These are phyloP conservation scores for Halichoeres trimaculatus DNA, from an alignment of 2,113 vertebrate genomes.

Conservation along the genomic window DNA sequence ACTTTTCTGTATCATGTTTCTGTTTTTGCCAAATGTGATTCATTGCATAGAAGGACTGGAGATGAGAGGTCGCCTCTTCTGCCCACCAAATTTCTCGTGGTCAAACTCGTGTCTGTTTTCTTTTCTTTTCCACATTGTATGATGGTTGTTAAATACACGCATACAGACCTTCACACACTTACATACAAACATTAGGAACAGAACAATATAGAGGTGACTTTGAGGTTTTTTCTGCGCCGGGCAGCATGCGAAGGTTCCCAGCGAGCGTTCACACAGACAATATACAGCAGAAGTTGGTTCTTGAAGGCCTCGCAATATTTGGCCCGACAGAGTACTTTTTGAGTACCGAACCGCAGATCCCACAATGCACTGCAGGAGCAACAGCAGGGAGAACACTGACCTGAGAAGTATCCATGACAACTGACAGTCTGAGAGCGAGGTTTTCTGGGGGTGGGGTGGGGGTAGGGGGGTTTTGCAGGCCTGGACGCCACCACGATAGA, in stretches of 20 bases:
- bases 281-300: conserved; percentile 76
- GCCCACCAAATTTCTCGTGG: conserved; percentile 63
- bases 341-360: conserved; percentile 69
- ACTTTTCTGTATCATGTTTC: conserved; percentile 40
- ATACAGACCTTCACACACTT: conserved; percentile 73
- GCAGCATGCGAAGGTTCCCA: conserved; percentile 82
- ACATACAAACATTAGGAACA: conserved; percentile 79
- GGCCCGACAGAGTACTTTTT: conserved; percentile 59
- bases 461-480: conserved; percentile 38
- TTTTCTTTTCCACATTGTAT: conserved; percentile 58
- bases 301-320: conserved; percentile 64
- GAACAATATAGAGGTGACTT: conserved; percentile 82
- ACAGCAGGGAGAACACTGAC: conserved; percentile 81
- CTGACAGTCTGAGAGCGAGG: conserved; percentile 69
- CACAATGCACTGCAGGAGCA: conserved; percentile 79
- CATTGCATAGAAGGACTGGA: conserved; percentile 98
- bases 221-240: conserved; percentile 72
- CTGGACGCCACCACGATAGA: conserved; percentile 62
- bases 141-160: conserved; percentile 74
- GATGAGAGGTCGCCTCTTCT: conserved; percentile 81
- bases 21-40: conserved; percentile 84
- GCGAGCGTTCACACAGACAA: conserved; percentile 77
- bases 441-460: not conserved
- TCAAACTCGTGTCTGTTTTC: conserved; percentile 69
- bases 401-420: conserved; percentile 82